Evolutionary conservation across 1,140 invertebrate species (phyloP), one percentile per base, ranked within the genome.

Genomic region (Procambarus clarkii): DNA sequence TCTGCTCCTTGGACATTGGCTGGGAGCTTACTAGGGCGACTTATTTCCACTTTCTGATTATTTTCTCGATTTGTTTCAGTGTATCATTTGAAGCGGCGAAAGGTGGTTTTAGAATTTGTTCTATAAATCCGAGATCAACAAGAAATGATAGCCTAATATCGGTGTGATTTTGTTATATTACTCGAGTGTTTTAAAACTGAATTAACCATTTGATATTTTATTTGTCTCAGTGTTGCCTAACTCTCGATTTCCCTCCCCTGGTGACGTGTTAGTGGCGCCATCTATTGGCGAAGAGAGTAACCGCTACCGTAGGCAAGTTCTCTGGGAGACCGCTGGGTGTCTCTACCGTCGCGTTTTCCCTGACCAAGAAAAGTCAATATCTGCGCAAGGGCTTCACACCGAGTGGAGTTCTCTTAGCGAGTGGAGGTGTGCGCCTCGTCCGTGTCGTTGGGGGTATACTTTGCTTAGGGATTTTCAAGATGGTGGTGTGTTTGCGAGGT

Each of bases 291-390:
- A 9, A 15, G 24, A 71, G n/a, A 34, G 18, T 9, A 88, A 88
- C 74, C n/a, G 2, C 46, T 18, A 54, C 9, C n/a, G 50, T n/a
- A 24, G 1, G n/a, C n/a, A 54, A 74, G 79, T 88, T 88, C 76
- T 1, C 18, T 11, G 3, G 34, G 9, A 18, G 79, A 5, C 76
- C 86, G 64, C 79, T 45, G 11, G 79, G 79, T 7, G 79, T 21
- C 86, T 48, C 86, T 81, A n/a, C 78, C 79, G 54, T 81, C 60
- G 86, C 86, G 46, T 64, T 34, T 81, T 71, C 86, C 80, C 80
- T 81, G 78, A 77, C 85, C 78, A 88, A 81, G 86, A 88, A 88
- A 88, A 88, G 86, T 88, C 86, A 88, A 88, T 88, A 88, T 81
- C 79, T 88, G 86, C 86, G 86, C 86, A 88, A 88, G 86, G 86